These are phyloP conservation scores for Dicentrarchus labrax DNA, from an alignment of 2,113 vertebrate genomes.

Conservation along the genomic window DNA sequence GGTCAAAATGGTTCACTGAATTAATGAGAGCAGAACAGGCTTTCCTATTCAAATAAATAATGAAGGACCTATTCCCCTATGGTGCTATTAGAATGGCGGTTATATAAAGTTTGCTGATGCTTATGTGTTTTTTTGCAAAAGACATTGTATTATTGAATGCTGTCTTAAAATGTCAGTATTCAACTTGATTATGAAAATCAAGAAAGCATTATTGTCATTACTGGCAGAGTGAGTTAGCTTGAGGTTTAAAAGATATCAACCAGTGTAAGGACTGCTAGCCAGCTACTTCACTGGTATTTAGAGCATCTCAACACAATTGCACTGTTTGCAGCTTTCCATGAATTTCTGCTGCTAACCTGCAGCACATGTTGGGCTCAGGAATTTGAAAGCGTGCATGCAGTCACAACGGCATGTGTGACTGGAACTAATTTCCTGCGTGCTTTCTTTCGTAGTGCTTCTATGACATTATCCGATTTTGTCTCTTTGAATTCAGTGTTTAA, in stretches of 20 bases:
- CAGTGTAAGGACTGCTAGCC: neutral
- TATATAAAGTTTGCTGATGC: neutral
- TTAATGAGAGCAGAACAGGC: slow-evolving; percentile 35
- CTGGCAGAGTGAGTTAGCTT: neutral
- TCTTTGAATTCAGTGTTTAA: neutral
- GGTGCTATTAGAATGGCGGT: neutral
- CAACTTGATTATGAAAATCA: neutral
- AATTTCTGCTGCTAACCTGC: slow-evolving; percentile 34
- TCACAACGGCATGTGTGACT: neutral
- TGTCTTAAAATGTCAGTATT: neutral
- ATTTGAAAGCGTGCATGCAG: slow-evolving; percentile 5
- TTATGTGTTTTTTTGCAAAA: neutral
- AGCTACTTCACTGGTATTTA: neutral
- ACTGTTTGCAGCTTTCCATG: slow-evolving; percentile 12
- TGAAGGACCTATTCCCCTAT: neutral
- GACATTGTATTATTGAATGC: no score
- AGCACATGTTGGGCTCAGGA: slow-evolving; percentile 33
- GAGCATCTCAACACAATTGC: neutral
- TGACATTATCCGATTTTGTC: slow-evolving; percentile 10
- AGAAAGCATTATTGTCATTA: neutral
- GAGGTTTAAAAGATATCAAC: neutral
- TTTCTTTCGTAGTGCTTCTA: slow-evolving; percentile 1
- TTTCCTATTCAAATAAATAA: slow-evolving; percentile 43
- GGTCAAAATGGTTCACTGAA: slow-evolving; percentile 30
- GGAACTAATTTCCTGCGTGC: neutral